Evolutionary conservation across 2,113 vertebrate genomes (phyloP), one percentile per base, ranked within the genome.

Genomic region (Bubo blakistoni): DNA sequence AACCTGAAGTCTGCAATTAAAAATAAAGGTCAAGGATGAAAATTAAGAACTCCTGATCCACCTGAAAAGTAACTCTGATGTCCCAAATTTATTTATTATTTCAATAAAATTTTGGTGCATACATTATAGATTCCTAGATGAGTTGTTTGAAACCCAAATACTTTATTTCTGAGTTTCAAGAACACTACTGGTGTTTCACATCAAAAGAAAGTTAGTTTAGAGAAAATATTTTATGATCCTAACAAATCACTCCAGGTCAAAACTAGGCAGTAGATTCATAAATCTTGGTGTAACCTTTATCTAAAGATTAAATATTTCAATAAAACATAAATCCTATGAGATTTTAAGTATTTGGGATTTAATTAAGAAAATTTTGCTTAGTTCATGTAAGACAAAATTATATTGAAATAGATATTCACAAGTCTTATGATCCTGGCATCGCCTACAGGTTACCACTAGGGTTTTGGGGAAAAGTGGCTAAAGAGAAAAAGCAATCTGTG

Each of bases 391-490:
- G 40, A 46, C 2, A 74, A 61, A 89, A 11, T 30, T 9, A 10
- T 11, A 51, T 3, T 7, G 0, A 47, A 72, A 55, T 30, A 27
- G 0, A 3, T 4, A 20, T 54, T 74, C 2, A 0, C 18, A 19
- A 70, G 10, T 10, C 13, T 34, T 13, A 40, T 16, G 32, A 11
- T 44, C 24, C 76, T 82, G 27, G 34, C 32, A 62, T 16, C 32
- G 18, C 29, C 54, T 86, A 18, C 16, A 72, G 38, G 18, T 66
- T 86, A 26, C 20, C 25, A 14, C 7, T 1, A 62, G 26, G 27
- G 22, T 1, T 88, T 67, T 36, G 1, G 5, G 62, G 25, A 66
- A 30, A 40, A 52, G 40, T 2, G 12, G 58, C 11, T 55, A 65
- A 30, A 91, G 29, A 51, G 30, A 62, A 46, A 46, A 69, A 85